Evolutionary conservation across 2,797 vertebrate genomes (phyloP), one percentile per base, ranked within the genome.

Genomic region (Coregonus sp.): DNA sequence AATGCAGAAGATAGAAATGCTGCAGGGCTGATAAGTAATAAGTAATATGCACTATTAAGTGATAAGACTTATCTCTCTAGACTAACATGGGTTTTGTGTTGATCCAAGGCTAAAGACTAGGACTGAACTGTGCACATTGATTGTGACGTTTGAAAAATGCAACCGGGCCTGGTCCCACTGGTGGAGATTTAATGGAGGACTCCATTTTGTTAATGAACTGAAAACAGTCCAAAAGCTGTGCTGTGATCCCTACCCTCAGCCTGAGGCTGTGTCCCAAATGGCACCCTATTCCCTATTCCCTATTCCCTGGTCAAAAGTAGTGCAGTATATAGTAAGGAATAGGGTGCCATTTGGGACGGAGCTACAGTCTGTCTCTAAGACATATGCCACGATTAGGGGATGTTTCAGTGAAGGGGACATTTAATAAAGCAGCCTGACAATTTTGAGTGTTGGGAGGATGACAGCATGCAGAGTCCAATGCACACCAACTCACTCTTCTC

Each of bases 161-260:
- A 20, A 6, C 56, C 18, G 5, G 61, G 70, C 40, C 77, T 16
- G 47, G 72, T 85, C 52, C 74, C 66, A 72, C 67, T 15, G 16
- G 50, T 71, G 29, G 35, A 63, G 56, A 52, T 54, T 77, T 78
- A 84, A 83, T 83, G 25, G 67, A 82, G 61, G 76, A 80, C 79
- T 86, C 79, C 81, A 89, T 89, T 89, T 86, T 85, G 79, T 75
- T 88, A 88, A 90, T 90, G 75, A 81, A 85, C 88, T 85, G 80
- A 87, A 87, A 88, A 82, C 81, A 81, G 78, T 82, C 79, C 84
- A 87, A 73, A 86, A 82, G 77, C 77, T 81, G 73, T n/a, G 1
- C 71, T 72, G 81, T 72, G 72, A 85, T 84, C 78, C 73, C 69
- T 67, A 72, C 3, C 75, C 67, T 15, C 25, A 31, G 20, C 11